phyloP scores from a whole-genome alignment of 2,113 vertebrate species.

The Propithecus coquereli region DNA sequence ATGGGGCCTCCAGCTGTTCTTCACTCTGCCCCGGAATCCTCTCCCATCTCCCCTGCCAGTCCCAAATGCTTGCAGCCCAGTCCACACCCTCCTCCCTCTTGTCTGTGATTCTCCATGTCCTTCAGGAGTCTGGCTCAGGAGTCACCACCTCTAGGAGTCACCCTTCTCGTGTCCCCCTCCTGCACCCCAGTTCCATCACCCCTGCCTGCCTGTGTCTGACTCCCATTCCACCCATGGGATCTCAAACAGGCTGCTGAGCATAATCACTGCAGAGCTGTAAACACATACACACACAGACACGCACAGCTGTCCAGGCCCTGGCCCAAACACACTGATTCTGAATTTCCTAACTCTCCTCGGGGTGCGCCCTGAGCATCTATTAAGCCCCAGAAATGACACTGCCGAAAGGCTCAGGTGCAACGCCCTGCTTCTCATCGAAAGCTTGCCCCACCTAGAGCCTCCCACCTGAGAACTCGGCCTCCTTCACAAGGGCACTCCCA shows the following conservation, averaged over 20 bases:
- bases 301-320: not conserved
- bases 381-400: not conserved
- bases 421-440: not conserved
- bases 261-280: no score
- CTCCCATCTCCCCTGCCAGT: not conserved
- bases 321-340: not conserved
- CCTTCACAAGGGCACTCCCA: not conserved
- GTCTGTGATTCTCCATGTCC: not conserved
- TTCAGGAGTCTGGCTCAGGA: not conserved
- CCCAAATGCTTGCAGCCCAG: not conserved
- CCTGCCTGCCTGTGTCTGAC: not conserved
- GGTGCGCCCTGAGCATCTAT: not conserved
- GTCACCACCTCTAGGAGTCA: not conserved
- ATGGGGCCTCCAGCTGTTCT: not conserved
- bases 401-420: not conserved
- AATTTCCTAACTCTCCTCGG: not conserved
- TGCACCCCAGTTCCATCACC: not conserved
- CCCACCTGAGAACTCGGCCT: rapidly evolving
- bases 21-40: not conserved
- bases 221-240: not conserved
- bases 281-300: no score
- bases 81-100: not conserved
- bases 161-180: not conserved
- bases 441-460: no score
- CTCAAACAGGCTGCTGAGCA: not conserved